A percentile compares a stretch with the other conserved stretches of the same genome.
Conservation (phyloP, 2,888 invertebrate species). For the Eucriotettix oculatus region DNA sequence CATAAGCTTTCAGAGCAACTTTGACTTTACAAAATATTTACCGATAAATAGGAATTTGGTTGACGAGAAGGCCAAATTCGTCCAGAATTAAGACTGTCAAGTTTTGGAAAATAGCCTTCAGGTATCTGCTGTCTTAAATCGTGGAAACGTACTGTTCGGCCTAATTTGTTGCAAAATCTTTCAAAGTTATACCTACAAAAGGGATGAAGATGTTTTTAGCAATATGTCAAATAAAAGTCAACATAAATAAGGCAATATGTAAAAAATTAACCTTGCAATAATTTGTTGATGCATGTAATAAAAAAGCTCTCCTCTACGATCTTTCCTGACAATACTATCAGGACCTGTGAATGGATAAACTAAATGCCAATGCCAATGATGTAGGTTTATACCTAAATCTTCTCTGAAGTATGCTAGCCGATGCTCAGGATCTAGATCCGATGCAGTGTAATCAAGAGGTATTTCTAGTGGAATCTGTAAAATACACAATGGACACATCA, state of each 20-base stretch:
- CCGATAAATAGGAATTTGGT: conserved; percentile 9
- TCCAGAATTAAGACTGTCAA: conserved; percentile 24
- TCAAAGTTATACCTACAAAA: conserved; percentile 22
- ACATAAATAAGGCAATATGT: background rate
- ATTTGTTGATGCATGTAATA: conserved; percentile 27
- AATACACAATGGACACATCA: background rate
- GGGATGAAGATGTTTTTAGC: background rate
- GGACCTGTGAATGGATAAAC: conserved; percentile 23
- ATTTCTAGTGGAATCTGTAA: conserved; percentile 19
- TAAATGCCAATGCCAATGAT: conserved; percentile 41
- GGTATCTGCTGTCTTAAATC: conserved; percentile 18
- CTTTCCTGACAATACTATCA: conserved; percentile 17
- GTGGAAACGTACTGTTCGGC: conserved; percentile 16
- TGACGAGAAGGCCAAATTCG: conserved; percentile 17
- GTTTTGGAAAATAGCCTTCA: conserved; percentile 23
- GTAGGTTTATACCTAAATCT: conserved; percentile 33
- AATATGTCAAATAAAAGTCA: background rate
- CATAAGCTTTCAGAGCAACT: too few relatives aligned
- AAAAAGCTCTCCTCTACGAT: conserved; percentile 25
- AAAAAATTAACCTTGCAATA: conserved; percentile 21
- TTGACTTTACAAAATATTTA: too few relatives aligned
- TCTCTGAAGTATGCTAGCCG: conserved; percentile 31
- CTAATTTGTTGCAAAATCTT: conserved; percentile 19
- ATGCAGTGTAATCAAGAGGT: conserved; percentile 23
- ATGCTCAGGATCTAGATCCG: conserved; percentile 23